Base-by-base conservation (phyloP, 2,888 invertebrate genomes). In the Rotaria socialis region DNA sequence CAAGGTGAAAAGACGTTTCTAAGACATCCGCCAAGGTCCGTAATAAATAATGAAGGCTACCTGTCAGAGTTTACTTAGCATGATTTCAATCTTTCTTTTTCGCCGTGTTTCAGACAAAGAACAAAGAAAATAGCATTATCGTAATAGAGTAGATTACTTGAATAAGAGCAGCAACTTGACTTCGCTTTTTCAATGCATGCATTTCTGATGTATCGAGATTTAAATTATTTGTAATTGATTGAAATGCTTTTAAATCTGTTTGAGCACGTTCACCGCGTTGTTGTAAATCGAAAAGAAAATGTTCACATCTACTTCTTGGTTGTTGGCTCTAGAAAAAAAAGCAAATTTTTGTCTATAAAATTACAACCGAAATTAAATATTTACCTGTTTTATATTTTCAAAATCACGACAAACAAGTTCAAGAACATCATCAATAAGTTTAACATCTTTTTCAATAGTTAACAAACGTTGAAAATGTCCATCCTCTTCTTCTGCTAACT, bases 391-490 rank as follows among this genome's bases (percentile, higher is more conserved):
- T 24, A 80, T 80, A 3, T 47, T 43, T 80, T 80, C 80, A 80
- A 80, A 80, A 80, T 80, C 80, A 24, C n/a, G 80, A 47, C 80
- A 80, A 2, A 80, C 47, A 47, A 80, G 80, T 47, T 80, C 47
- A 24, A 80, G 47, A 43, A 80, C 47, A 47, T 80, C 80, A n/a
- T 80, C 86, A 11, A 86, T 85, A n/a, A 86, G 47, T 50, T 84
- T 75, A 10, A 86, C 84, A 84, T 86, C 86, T 85, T 85, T 86
- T 27, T 80, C 85, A 41, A 85, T 85, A 19, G 85, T 56, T 60
- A 86, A 84, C 43, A 86, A 60, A 50, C 80, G 55, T 50, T 85
- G 75, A 84, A 85, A 86, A 55, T 85, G 19, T 22, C 55, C 58
- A 60, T 86, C 86, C 41, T 86, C 74, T 47, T 10, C 2, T 14